These are phyloP conservation scores for Heliconius ethilla DNA, from an alignment of 2,888 invertebrate genomes.

Conservation along the genomic window DNA sequence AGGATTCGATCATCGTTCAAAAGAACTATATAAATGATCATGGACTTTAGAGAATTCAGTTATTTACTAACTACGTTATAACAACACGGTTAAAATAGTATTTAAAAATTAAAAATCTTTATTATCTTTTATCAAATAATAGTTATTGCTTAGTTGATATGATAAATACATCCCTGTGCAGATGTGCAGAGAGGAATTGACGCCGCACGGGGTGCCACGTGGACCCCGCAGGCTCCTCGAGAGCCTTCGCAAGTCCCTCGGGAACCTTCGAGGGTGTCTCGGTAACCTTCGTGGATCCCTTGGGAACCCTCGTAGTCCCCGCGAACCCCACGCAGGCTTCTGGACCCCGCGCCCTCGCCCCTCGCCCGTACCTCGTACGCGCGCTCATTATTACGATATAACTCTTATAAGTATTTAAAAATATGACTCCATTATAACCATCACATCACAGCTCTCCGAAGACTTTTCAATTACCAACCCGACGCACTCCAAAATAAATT, in stretches of 20 bases:
- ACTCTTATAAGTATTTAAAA: constrained; percentile 80
- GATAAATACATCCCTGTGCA: constrained; percentile 69
- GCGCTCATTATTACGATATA: constrained; percentile 67
- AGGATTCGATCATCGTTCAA: constrained; percentile 72
- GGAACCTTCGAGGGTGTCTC: not conserved
- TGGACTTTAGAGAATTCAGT: constrained; percentile 78
- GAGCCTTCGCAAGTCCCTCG: not conserved
- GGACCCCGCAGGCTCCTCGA: constrained; percentile 1
- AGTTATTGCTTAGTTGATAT: constrained; percentile 82
- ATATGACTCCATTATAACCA: constrained; percentile 82
- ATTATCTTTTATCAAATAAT: constrained; percentile 76
- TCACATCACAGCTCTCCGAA: constrained; percentile 81
- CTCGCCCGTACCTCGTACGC: constrained; percentile 32
- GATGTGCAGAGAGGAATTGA: constrained; percentile 48
- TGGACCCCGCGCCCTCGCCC: constrained; percentile 33
- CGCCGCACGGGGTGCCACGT: constrained; percentile 39
- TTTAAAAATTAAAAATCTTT: constrained; percentile 70
- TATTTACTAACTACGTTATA: constrained; percentile 79
- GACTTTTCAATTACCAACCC: constrained; percentile 79
- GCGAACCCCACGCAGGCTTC: constrained; percentile 31
- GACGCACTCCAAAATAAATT: constrained; percentile 80
- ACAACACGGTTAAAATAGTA: constrained; percentile 81
- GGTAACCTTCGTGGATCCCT: constrained; percentile 31
- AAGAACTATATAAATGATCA: constrained; percentile 77
- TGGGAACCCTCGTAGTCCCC: constrained; percentile 26